These are phyloP conservation scores for Scarus forsteni DNA, from an alignment of 2,797 vertebrate species.

Conservation along the genomic window DNA sequence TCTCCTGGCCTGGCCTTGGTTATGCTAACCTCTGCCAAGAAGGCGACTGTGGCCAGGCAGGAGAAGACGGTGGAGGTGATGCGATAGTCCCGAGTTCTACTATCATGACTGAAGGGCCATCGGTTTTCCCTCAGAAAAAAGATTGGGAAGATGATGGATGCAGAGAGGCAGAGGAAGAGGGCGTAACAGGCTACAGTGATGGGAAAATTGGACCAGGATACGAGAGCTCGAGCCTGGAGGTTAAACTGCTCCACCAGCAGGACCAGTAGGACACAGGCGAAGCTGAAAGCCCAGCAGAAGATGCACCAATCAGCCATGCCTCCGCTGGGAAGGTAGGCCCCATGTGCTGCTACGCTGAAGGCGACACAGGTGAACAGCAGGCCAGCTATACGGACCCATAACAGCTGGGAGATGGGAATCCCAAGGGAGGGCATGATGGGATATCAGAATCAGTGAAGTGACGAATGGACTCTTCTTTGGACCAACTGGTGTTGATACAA, in stretches of 20 bases:
- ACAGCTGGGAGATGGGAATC: slow-evolving; percentile 76
- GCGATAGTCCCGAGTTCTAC: slow-evolving; percentile 41
- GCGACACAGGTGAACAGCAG: slow-evolving; percentile 86
- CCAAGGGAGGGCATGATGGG: slow-evolving; percentile 78
- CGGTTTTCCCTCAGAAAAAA: slow-evolving; percentile 71
- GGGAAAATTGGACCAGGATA: slow-evolving; percentile 93
- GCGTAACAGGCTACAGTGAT: slow-evolving; percentile 90
- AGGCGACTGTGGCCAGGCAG: slow-evolving; percentile 86
- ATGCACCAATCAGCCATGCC: slow-evolving; percentile 86
- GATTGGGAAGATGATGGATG: slow-evolving; percentile 89
- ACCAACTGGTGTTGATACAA: background rate
- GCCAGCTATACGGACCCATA: slow-evolving; percentile 85
- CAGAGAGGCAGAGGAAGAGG: slow-evolving; percentile 87
- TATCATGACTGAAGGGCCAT: rapidly evolving
- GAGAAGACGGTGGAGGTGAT: slow-evolving; percentile 89
- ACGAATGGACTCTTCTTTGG: background rate
- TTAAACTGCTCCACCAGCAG: slow-evolving; percentile 85
- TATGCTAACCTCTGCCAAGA: slow-evolving; percentile 88
- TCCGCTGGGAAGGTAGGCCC: rapidly evolving
- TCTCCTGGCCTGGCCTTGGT: slow-evolving; percentile 88
- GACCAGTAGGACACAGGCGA: slow-evolving; percentile 86
- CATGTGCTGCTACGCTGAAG: slow-evolving; percentile 84
- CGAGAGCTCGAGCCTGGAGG: slow-evolving; percentile 83
- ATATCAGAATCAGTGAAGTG: slow-evolving; percentile 6
- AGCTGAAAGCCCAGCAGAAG: slow-evolving; percentile 93